These are phyloP conservation scores for Hypanus sabinus DNA, from an alignment of 2,113 vertebrate species.

Conservation along the genomic window DNA sequence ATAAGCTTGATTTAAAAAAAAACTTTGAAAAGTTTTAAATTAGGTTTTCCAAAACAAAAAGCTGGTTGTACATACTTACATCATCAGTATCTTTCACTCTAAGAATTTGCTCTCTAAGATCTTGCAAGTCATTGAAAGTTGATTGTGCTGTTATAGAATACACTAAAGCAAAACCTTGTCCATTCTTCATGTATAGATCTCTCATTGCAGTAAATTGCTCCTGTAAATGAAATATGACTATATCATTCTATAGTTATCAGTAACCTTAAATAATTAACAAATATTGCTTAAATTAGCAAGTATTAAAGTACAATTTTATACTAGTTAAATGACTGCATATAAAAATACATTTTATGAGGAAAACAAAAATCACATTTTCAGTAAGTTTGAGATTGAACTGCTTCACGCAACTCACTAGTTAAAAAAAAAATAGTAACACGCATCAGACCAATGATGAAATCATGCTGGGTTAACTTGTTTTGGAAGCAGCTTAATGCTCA, in stretches of 20 bases:
- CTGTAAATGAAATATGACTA: conserved; percentile 48
- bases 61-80: conserved; percentile 51
- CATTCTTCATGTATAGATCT: conserved; percentile 77
- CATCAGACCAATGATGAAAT: neutral
- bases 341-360: neutral
- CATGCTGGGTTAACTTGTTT: neutral
- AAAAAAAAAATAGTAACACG: neutral
- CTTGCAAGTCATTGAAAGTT: conserved; percentile 75
- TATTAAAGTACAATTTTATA: neutral
- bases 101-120: conserved; percentile 75
- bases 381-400: neutral
- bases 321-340: neutral
- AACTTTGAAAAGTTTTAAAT: neutral
- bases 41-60: neutral
- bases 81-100: conserved; percentile 78
- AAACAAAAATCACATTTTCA: neutral
- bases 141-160: conserved; percentile 79
- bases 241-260: neutral
- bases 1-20: neutral
- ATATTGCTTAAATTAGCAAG: neutral
- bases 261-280: neutral
- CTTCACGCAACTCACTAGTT: neutral
- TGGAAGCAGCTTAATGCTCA: neutral
- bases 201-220: conserved; percentile 78
- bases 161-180: conserved; percentile 76